Percentiles rank a stretch among this genome's conserved stretches.
These are phyloP conservation scores for Catamblyrhynchus diadema DNA, from an alignment of 2,797 vertebrate genomes.

Conservation along the genomic window DNA sequence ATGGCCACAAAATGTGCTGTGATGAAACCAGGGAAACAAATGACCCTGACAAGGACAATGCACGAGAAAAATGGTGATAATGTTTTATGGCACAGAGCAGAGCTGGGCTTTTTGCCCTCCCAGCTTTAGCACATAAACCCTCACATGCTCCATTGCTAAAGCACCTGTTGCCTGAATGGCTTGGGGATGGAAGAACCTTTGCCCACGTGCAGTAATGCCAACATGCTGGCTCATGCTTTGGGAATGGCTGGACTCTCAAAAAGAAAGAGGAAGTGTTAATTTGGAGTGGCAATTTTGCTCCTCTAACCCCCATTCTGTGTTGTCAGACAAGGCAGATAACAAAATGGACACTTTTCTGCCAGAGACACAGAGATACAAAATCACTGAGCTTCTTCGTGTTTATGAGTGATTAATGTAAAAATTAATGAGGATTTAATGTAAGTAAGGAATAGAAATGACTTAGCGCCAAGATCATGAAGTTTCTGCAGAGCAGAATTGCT, in stretches of 20 bases:
- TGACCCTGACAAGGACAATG: neutral
- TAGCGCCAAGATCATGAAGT: neutral
- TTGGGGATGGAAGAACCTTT: neutral
- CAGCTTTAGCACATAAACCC: neutral
- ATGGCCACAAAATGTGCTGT: neutral
- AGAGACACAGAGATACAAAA: neutral
- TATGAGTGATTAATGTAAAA: constrained; percentile 34
- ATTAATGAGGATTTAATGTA: constrained; percentile 23
- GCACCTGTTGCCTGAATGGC: neutral
- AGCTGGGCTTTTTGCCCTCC: neutral
- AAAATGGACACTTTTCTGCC: neutral
- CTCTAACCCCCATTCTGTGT: neutral
- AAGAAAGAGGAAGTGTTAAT: neutral
- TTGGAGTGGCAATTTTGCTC: neutral
- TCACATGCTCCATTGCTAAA: neutral
- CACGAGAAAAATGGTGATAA: neutral
- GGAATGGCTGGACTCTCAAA: neutral
- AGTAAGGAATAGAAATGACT: constrained; percentile 24
- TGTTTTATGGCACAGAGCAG: neutral
- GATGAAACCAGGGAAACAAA: neutral
- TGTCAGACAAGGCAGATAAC: neutral
- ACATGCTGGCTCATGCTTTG: neutral
- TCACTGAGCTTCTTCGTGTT: neutral
- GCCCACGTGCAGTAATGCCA: neutral
- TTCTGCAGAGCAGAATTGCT: neutral